These are phyloP conservation scores for Cirrhinus mrigala DNA, from an alignment of 2,797 vertebrate genomes.

Conservation along the genomic window DNA sequence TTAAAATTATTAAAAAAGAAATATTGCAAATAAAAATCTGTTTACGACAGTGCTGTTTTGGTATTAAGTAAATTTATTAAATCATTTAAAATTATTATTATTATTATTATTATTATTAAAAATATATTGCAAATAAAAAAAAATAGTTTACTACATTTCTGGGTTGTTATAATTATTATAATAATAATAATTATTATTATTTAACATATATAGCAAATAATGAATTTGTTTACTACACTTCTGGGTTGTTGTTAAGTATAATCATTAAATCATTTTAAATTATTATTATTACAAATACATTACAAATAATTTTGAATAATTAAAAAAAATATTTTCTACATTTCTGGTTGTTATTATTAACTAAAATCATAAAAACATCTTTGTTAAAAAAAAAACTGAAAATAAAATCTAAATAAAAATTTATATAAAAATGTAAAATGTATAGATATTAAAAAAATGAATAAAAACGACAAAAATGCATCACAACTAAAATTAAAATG, in stretches of 20 bases:
- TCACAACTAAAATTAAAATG: not conserved
- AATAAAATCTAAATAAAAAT: not conserved
- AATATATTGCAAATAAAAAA: not conserved
- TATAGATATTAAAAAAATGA: not conserved
- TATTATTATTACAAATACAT: too few species aligned
- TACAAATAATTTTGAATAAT: too few species aligned
- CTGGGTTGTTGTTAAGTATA: not conserved
- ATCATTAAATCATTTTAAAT: too few species aligned
- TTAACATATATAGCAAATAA: not conserved
- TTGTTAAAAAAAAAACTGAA: not conserved
- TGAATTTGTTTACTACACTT: not conserved
- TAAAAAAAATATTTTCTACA: too few species aligned
- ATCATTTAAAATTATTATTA: too few species aligned
- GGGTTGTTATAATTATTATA: not conserved
- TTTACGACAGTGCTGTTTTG: too few species aligned
- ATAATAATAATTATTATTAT: too few species aligned
- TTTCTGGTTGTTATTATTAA: not conserved
- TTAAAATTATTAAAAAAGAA: not conserved
- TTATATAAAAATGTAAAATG: not conserved
- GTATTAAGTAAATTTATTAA: too few species aligned
- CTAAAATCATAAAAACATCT: not conserved
- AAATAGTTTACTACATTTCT: not conserved
- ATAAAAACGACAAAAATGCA: not conserved
- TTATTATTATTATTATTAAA: too few species aligned
- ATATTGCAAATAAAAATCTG: not conserved